Evolutionary conservation across 2,888 invertebrate genomes (phyloP), one percentile per base, ranked within the genome.

Genomic region (Drosophila macrospina): DNA sequence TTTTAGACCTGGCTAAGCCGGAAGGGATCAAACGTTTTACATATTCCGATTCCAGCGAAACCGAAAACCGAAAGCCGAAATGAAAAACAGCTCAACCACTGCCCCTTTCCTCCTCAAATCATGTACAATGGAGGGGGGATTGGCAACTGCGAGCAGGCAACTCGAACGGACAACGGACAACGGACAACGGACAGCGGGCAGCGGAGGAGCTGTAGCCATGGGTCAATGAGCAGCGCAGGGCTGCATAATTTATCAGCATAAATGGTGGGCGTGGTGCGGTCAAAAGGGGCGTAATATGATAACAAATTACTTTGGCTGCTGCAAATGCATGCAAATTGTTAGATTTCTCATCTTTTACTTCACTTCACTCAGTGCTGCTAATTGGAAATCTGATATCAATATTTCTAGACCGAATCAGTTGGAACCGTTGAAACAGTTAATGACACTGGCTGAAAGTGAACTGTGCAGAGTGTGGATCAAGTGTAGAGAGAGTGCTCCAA

Each of bases 11-110:
- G 64, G 63, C 76, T 83, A 80, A 86, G 86, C 84, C 86, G 82
- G 86, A 83, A 83, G 86, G 82, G 83, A 83, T 83, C 86, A 86
- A 86, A 83, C 81, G 81, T 83, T 86, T 80, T 78, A 61, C 65
- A 80, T 70, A 80, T 81, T 76, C 56, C 52, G 61, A 60, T 65
- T 48, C 50, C 54, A 57, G 32, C 24, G 45, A 50, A 64, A 47
- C 36, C 41, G 64, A 62, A 67, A 65, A 45, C 20, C n/a, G n/a
- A n/a, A n/a, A n/a, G n/a, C 52, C 54, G 54, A 79, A 69, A 62
- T 56, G 34, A 20, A 60, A 65, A 74, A 61, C 56, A 69, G 41
- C 7, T 8, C 15, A 37, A n/a, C n/a, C n/a, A n/a, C n/a, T n/a
- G n/a, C n/a, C n/a, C n/a, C n/a, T n/a, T n/a, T 24, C 59, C 20